Evolutionary conservation across 1,140 invertebrate species (phyloP).

Genomic region (Linepithema humile): DNA sequence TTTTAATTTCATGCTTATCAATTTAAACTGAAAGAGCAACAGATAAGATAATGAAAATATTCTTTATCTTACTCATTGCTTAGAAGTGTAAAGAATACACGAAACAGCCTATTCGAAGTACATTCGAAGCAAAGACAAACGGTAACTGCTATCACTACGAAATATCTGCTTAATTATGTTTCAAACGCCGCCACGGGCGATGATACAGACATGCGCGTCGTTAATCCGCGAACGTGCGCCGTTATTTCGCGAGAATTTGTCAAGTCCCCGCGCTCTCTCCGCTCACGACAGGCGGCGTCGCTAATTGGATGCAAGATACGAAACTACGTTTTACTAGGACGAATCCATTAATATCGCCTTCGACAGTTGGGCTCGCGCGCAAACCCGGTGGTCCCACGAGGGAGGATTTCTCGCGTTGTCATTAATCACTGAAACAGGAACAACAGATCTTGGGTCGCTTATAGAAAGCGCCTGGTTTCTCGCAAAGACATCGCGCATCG

Average conservation of each 20-base stretch:
- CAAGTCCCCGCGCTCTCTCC: conserved; percentile 38
- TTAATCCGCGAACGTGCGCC: conserved; percentile 23
- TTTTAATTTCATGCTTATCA: neutral
- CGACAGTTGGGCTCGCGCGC: conserved; percentile 56
- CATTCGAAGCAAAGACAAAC: conserved; percentile 14
- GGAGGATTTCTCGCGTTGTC: conserved; percentile 63
- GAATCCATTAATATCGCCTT: conserved; percentile 63
- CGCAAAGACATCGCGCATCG: conserved; percentile 15
- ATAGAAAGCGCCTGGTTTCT: conserved; percentile 55
- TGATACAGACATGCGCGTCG: conserved; percentile 33
- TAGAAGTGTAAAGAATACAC: neutral
- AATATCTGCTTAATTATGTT: conserved; percentile 24
- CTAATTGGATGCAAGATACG: conserved; percentile 62
- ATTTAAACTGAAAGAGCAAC: neutral
- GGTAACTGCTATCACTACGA: conserved; percentile 2
- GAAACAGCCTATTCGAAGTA: neutral
- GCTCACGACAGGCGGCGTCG: conserved; percentile 32
- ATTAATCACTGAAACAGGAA: conserved; percentile 64
- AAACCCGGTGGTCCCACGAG: conserved; percentile 61
- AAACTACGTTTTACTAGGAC: conserved; percentile 60
- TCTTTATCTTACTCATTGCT: neutral
- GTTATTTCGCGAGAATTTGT: conserved; percentile 63
- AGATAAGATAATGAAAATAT: neutral
- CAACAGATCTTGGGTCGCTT: conserved; percentile 28
- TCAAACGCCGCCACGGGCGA: conserved; percentile 23